These are phyloP conservation scores for Euwallacea fornicatus DNA, from an alignment of 1,140 invertebrate genomes.

Conservation along the genomic window DNA sequence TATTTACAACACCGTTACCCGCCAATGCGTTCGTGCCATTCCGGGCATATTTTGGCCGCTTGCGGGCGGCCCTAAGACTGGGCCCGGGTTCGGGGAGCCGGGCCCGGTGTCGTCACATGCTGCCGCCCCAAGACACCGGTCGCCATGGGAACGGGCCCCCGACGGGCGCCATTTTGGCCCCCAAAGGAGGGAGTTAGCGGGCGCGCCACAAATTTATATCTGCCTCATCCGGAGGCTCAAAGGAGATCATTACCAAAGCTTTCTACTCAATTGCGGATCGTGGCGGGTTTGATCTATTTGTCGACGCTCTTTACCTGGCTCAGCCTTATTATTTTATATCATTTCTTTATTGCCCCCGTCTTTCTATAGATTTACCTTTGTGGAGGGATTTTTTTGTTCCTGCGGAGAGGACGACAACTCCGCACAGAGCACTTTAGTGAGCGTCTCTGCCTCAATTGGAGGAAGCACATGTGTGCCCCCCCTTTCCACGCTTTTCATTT, in stretches of 20 bases:
- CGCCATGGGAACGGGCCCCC: slow-evolving; percentile 45
- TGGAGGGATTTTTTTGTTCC: neutral
- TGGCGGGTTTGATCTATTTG: slow-evolving; percentile 55
- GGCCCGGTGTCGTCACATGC: slow-evolving; percentile 38
- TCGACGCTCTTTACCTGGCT: slow-evolving; percentile 48
- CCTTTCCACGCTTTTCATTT: no score
- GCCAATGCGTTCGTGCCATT: slow-evolving; percentile 23
- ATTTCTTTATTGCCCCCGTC: slow-evolving; percentile 35
- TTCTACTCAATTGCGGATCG: slow-evolving; percentile 56
- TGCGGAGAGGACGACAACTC: no score
- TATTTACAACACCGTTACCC: slow-evolving; percentile 2
- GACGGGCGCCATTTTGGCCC: slow-evolving; percentile 50
- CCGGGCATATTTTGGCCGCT: slow-evolving; percentile 17
- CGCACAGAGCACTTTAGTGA: no score
- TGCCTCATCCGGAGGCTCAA: slow-evolving; percentile 55
- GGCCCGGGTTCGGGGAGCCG: neutral
- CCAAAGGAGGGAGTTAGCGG: slow-evolving; percentile 48
- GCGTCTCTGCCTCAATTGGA: no score
- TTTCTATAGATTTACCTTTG: neutral
- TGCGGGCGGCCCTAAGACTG: slow-evolving; percentile 19
- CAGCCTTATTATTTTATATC: slow-evolving; percentile 45
- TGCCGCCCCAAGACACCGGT: slow-evolving; percentile 44
- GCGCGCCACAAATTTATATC: slow-evolving; percentile 56
- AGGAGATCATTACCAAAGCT: slow-evolving; percentile 56
- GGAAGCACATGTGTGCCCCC: no score